Evolutionary conservation across 2,888 invertebrate genomes (phyloP), one percentile per base, ranked within the genome.

Genomic region (Cenopis cana): DNA sequence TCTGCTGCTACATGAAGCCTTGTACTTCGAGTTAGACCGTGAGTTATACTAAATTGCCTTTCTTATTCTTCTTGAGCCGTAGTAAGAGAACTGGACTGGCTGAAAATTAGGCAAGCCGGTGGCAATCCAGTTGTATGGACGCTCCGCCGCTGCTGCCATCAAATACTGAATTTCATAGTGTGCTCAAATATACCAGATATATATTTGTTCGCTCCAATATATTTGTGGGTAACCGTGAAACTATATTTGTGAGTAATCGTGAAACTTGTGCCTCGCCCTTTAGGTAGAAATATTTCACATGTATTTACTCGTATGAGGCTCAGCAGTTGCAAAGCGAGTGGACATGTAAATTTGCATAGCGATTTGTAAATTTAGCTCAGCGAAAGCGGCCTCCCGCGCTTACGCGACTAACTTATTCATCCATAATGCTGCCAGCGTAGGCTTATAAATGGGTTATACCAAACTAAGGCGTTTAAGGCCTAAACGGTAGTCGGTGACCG

Each of bases 21-120:
- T 95, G 78, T 99, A 97, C 89, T 99, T 98, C 85, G 98, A 98
- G 83, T 95, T 99, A 74, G 95, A 95, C 76, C 96, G 98, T 98
- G 90, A 96, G 97, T 95, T 33, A 17, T 6, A 33, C 33, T 5
- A 33, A 33, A 2, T 33, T 33, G 33, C 33, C 33, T 24, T 24
- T 1, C 4, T 24, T 24, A 3, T 24, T 24, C n/a, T n/a, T n/a
- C n/a, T n/a, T n/a, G n/a, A n/a, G n/a, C n/a, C n/a, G n/a, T n/a
- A n/a, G n/a, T n/a, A n/a, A n/a, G n/a, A n/a, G n/a, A n/a, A n/a
- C n/a, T n/a, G n/a, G n/a, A n/a, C n/a, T n/a, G n/a, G n/a, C n/a
- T n/a, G n/a, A n/a, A n/a, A n/a, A n/a, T n/a, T n/a, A n/a, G n/a
- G n/a, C n/a, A n/a, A n/a, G n/a, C n/a, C n/a, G n/a, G n/a, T n/a